Conservation (phyloP, 2,113 vertebrate species). For the Actenoides hombroni region DNA sequence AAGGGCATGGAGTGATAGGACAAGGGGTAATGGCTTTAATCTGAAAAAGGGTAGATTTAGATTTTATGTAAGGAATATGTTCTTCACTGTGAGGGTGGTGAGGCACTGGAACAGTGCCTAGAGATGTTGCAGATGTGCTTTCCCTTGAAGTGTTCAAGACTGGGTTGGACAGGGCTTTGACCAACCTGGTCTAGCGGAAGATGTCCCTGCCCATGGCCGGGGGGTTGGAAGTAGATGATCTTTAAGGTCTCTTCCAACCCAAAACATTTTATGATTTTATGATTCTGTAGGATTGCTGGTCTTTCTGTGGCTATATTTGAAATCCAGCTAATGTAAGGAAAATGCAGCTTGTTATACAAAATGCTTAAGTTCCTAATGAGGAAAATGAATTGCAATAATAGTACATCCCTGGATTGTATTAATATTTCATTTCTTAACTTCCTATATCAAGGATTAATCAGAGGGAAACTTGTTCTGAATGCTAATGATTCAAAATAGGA, state of each 20-base stretch:
- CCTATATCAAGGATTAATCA: conserved; percentile 32
- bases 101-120: background rate
- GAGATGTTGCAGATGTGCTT: background rate
- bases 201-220: too few relatives aligned
- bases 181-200: background rate
- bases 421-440: conserved; percentile 56
- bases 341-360: conserved; percentile 19
- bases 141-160: background rate
- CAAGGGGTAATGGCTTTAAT: background rate
- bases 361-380: conserved; percentile 29
- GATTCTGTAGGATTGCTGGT: background rate
- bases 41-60: background rate
- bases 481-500: background rate
- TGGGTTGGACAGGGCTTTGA: background rate
- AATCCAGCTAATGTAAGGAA: background rate
- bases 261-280: background rate
- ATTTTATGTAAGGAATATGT: background rate
- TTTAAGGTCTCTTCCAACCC: background rate
- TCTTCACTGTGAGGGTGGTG: background rate
- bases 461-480: conserved; percentile 9
- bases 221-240: background rate
- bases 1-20: background rate
- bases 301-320: background rate
- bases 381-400: conserved; percentile 12
- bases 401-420: background rate